These are phyloP conservation scores for Polydrusus pterygomalis DNA, from an alignment of 2,888 invertebrate species.

Conservation along the genomic window DNA sequence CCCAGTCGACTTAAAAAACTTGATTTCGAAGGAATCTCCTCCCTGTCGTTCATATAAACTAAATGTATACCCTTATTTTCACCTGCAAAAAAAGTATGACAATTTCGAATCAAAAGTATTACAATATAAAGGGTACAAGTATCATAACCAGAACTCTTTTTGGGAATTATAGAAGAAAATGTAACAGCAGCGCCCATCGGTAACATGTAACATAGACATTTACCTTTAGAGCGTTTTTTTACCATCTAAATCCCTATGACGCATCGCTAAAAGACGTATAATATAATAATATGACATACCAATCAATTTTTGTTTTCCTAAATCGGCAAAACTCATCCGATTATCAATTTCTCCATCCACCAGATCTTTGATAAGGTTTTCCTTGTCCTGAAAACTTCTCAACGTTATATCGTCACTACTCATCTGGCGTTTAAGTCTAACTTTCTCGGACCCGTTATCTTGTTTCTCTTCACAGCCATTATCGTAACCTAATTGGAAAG, in stretches of 20 bases:
- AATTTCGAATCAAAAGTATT: no score
- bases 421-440: slow-evolving; percentile 75
- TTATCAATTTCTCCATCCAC: slow-evolving; percentile 71
- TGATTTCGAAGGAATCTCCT: slow-evolving; percentile 68
- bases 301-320: slow-evolving; percentile 75
- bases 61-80: slow-evolving; percentile 75
- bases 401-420: slow-evolving; percentile 76
- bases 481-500: slow-evolving; percentile 81
- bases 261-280: background rate
- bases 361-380: slow-evolving; percentile 74
- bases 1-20: slow-evolving; percentile 63
- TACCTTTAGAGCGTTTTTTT: no score
- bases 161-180: no score
- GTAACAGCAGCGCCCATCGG: no score
- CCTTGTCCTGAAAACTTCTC: slow-evolving; percentile 71
- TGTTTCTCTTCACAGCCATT: slow-evolving; percentile 78
- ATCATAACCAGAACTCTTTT: no score
- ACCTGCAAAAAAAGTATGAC: slow-evolving; percentile 64
- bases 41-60: slow-evolving; percentile 77
- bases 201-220: no score
- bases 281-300: slow-evolving; percentile 29
- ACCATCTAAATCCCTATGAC: no score
- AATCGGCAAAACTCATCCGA: slow-evolving; percentile 83
- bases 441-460: slow-evolving; percentile 77
- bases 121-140: no score